Conservation (phyloP, 92 coral and sea anemone genomes). For the Porites cylindrica region DNA sequence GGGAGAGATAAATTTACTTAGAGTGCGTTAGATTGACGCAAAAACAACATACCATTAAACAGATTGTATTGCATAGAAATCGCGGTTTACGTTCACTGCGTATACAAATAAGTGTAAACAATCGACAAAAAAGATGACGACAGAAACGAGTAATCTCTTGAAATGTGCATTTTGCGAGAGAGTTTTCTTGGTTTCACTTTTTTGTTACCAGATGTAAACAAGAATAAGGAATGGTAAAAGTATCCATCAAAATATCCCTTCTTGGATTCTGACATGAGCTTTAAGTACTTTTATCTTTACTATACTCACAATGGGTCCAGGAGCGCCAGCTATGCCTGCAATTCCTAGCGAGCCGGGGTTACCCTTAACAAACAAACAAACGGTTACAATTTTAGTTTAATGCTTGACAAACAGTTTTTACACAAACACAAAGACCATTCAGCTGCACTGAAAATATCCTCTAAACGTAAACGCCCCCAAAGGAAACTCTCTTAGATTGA, state of each 20-base stretch:
- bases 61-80: too few relatives aligned
- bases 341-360: slow-evolving; percentile 31
- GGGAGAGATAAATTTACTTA: not conserved
- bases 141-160: not conserved
- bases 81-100: too few relatives aligned
- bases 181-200: not conserved
- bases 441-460: too few relatives aligned
- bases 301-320: slow-evolving; percentile 30
- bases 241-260: not conserved
- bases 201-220: not conserved
- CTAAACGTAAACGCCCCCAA: too few relatives aligned
- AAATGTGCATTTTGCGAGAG: not conserved
- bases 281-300: not conserved
- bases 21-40: not conserved
- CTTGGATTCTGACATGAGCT: not conserved
- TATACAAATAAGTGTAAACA: not conserved
- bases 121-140: not conserved
- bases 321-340: slow-evolving; percentile 28
- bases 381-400: not conserved
- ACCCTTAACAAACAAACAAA: slow-evolving; percentile 9
- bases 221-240: too few relatives aligned
- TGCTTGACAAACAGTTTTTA: too few relatives aligned
- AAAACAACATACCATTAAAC: too few relatives aligned
- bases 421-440: not conserved
- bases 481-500: too few relatives aligned